Evolutionary conservation across 2,888 invertebrate genomes (phyloP), one percentile per base, ranked within the genome.

Genomic region (Synergus japonicus): DNA sequence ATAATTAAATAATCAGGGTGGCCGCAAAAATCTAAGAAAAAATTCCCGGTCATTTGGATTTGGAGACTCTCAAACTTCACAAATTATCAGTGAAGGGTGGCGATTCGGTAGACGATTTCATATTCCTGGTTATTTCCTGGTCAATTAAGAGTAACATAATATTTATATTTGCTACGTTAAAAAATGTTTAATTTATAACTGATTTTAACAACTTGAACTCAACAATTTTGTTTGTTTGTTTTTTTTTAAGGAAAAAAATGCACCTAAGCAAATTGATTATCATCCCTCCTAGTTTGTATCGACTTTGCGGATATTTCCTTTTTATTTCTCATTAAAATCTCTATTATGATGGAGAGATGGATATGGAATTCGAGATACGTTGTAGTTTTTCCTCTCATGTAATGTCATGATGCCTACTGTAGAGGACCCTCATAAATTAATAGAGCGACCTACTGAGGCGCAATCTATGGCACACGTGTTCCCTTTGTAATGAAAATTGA

Each of bases 401-500:
- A 43, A 65, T 43, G 43, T n/a, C 65, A 65, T 41, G 65, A 15
- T 64, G 64, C 2, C 41, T 37, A 13, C 1, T 15, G 37, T 43
- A 66, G 66, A 66, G 66, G 66, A 43, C 66, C 66, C 66, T 66
- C 41, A 73, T 79, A 76, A 84, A 84, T 86, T 86, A 84, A 83
- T 80, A 78, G 84, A 81, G 18, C 83, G 83, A 81, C 82, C 83
- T 82, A 82, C 82, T 83, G 85, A 84, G 85, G 84, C 84, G 83
- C 85, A 88, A 86, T 88, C 84, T 87, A 84, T 84, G 85, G 84
- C 85, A 82, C 84, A 66, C 37, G 66, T 66, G 66, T 66, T 66
- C n/a, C 43, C 41, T 37, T 66, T 66, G n/a, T 84, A 88, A 90
- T 90, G 87, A 88, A 83, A 83, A 78, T 80, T 86, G 90, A 90